Evolutionary conservation across 2,888 invertebrate species (phyloP), one percentile per base, ranked within the genome.

Genomic region (Chloroclysta siterata): DNA sequence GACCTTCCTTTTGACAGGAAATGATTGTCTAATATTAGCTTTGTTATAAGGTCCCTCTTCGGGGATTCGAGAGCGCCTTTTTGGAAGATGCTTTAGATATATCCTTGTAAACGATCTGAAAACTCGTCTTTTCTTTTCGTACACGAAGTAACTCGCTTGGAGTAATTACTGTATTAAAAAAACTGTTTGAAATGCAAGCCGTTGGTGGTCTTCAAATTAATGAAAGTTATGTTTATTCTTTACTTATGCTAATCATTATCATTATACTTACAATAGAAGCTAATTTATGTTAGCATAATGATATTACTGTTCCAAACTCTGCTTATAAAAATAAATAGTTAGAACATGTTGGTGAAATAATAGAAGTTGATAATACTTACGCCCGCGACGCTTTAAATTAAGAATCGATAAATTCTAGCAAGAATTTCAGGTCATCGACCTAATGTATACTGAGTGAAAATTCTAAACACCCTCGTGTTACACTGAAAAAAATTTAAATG

Each of bases 21-120:
- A 93, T 92, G 91, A 91, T 92, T 91, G 90, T 90, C 92, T 91
- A 91, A 92, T 91, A 91, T 91, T 90, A 91, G 92, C 92, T 90
- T 89, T 90, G 90, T 91, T 90, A 88, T 89, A 90, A 86, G 90
- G 90, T 88, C 86, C 83, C 88, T 88, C 89, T 89, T 83, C 83
- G 80, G 90, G 88, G 89, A 91, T 81, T 82, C 73, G 74, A 78
- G 75, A 72, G 78, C 72, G 80, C 78, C 80, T 83, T 82, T 82
- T 84, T 77, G 75, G 76, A 77, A 73, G 78, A 77, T 69, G 67
- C 67, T 74, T 75, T 66, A 71, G 72, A 76, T 74, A 68, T 79
- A 73, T 78, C 68, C 72, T 72, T 65, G 71, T 76, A 75, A 77
- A 73, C 71, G 71, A 65, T 71, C 63, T 73, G 72, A 67, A 53